These are phyloP conservation scores for zebrafish (Danio rerio) DNA, from an alignment of 2,113 vertebrate genomes.

Conservation along the genomic window GRCz12tu NC_133186.1:38115501-38116000, in stretches of 20 bases:
- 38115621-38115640: neutral
- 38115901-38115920: constrained; percentile 21
- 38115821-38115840: constrained; percentile 35
- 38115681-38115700: neutral
- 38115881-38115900: constrained; percentile 14
- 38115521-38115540: neutral
- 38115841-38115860: constrained; percentile 24
- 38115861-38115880: constrained; percentile 5
- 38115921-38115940: constrained; percentile 36
- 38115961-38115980: neutral
- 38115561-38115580: neutral
- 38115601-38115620: neutral
- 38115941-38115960: constrained; percentile 37
- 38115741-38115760: constrained; percentile 24
- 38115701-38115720: constrained; percentile 28
- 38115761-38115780: constrained; percentile 16
- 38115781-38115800: constrained; percentile 40
- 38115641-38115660: neutral
- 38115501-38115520: neutral
- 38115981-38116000: neutral
- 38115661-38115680: neutral
- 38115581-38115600: neutral
- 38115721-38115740: constrained; percentile 37
- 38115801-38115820: constrained; percentile 28
- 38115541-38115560: neutral